Conservation (phyloP, 2,113 vertebrate species). For the Gallinago jamesoni region DNA sequence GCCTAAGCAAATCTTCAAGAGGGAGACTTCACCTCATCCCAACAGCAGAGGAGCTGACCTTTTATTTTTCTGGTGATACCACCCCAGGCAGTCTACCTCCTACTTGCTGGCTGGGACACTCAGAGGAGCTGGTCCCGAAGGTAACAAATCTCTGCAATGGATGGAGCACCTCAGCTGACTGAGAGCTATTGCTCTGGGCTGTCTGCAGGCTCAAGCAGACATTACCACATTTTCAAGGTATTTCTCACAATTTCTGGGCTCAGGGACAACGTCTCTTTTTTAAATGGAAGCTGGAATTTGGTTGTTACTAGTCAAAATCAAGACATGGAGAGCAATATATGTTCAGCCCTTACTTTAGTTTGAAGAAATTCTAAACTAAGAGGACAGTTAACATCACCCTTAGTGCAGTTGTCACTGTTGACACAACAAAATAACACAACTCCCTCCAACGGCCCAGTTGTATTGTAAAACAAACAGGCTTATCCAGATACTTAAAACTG, state of each 20-base stretch:
- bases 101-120: neutral
- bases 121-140: accelerated
- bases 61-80: neutral
- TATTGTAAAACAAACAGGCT: neutral
- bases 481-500: neutral
- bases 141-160: neutral
- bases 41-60: neutral
- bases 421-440: neutral
- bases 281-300: neutral
- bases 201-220: neutral
- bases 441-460: neutral
- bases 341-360: neutral
- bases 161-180: neutral
- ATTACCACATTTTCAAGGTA: neutral
- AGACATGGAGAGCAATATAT: neutral
- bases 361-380: neutral
- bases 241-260: neutral
- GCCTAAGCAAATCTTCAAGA: neutral
- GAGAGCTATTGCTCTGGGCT: neutral
- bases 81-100: neutral
- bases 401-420: neutral
- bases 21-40: neutral
- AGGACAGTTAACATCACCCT: neutral
- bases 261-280: neutral
- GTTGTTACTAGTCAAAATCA: neutral